Evolutionary conservation across 2,888 invertebrate species (phyloP), one percentile per base, ranked within the genome.

Genomic region (Trissoscelio sp.): DNA sequence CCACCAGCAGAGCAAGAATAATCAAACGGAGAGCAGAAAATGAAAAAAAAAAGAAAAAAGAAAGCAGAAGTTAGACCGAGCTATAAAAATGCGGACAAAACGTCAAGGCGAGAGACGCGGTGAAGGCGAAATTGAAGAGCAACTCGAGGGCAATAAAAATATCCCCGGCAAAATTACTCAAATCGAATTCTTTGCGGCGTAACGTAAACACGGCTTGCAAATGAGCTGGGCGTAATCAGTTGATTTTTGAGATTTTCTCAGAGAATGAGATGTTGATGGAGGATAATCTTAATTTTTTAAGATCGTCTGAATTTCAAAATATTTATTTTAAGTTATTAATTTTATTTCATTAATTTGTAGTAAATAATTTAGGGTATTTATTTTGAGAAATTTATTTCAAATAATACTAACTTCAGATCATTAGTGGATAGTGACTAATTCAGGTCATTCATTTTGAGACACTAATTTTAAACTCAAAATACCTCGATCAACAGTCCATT

Each of bases 1-100:
- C 78, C 81, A 81, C 81, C 81, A 81, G 78, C 81, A 73, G 73
- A 53, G 81, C 67, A 62, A 62, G 77, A 67, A 78, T 67, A 77
- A 78, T 81, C 77, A 77, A 73, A 70, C 73, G 51, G n/a, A n/a
- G n/a, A n/a, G n/a, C n/a, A n/a, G n/a, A n/a, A n/a, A n/a, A n/a
- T n/a, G n/a, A n/a, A n/a, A n/a, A n/a, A 22, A 66, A 2, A 12
- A 12, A 60, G 34, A 57, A 64, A 24, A 55, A 62, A 58, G 57
- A 39, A 74, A 51, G 16, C 62, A n/a, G 16, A 57, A 24, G 37
- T 6, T 39, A 37, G 22, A n/a, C 44, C 57, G 46, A 9, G 46
- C 55, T 44, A 55, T 57, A 64, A 74, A 74, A 74, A 55, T 46
- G 64, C 55, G 24, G 34, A 46, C 48, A 37, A 48, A 72, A 44